These are phyloP conservation scores for Phylloscopus trochilus DNA, from an alignment of 2,113 vertebrate genomes.

Conservation along the genomic window DNA sequence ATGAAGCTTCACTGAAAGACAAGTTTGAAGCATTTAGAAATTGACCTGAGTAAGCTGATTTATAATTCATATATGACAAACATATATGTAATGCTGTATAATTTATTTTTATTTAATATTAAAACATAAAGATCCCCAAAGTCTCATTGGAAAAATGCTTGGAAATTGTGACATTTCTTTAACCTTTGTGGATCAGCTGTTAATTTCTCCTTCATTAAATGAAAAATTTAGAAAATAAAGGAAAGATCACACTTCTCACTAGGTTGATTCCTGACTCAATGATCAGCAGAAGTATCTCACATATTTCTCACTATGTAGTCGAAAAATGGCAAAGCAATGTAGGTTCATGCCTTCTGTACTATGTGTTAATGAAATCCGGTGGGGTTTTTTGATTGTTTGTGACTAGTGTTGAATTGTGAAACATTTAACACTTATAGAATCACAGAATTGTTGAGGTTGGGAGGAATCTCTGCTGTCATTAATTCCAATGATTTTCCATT, in stretches of 20 bases:
- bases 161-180: conserved; percentile 19
- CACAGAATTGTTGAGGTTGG: background rate
- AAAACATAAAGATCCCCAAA: background rate
- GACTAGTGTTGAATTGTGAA: background rate
- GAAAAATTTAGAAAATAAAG: conserved; percentile 21
- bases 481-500: background rate
- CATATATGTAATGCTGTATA: background rate
- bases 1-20: background rate
- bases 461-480: background rate
- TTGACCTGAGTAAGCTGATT: background rate
- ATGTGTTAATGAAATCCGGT: background rate
- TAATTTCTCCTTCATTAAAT: conserved; percentile 40
- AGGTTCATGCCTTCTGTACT: background rate
- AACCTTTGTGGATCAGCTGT: background rate
- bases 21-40: background rate
- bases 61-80: background rate
- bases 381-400: background rate
- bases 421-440: background rate
- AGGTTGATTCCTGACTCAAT: conserved; percentile 5
- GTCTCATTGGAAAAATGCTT: background rate
- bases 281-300: background rate
- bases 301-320: background rate
- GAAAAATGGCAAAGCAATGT: background rate
- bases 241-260: background rate
- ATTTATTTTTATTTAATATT: conserved; percentile 34